Percentiles rank a stretch among this genome's conserved stretches.
These are phyloP conservation scores for Zaprionus davidi DNA, from an alignment of 1,140 invertebrate species.

Conservation along the genomic window DNA sequence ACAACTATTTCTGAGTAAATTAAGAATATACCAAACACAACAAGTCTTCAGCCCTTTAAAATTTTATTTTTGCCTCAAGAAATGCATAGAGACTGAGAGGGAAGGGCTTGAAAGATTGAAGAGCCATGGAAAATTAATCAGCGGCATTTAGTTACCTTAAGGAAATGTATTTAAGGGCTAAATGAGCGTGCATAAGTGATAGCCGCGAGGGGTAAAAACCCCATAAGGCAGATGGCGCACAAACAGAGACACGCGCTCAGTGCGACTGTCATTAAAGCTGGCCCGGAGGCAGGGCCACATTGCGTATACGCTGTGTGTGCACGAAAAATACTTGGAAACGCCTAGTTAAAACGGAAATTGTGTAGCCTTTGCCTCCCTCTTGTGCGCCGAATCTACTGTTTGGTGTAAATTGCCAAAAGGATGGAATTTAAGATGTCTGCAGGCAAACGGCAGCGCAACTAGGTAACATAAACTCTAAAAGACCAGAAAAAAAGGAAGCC, in stretches of 20 bases:
- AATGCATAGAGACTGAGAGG: background rate
- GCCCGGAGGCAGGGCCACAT: constrained; percentile 32
- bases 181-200: constrained; percentile 47
- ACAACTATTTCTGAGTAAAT: too few relatives aligned
- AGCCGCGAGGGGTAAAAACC: background rate
- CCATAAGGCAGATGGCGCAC: background rate
- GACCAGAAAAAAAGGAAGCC: constrained; percentile 18
- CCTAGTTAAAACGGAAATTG: constrained; percentile 36
- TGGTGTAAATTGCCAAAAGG: constrained; percentile 55
- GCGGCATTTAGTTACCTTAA: constrained; percentile 36
- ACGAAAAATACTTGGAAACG: constrained; percentile 40
- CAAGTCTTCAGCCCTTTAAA: too few relatives aligned
- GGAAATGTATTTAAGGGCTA: constrained; percentile 54
- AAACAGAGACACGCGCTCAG: constrained; percentile 4
- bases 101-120: constrained; percentile 10
- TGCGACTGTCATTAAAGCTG: constrained; percentile 40
- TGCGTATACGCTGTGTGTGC: constrained; percentile 51
- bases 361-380: constrained; percentile 12
- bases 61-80: too few relatives aligned
- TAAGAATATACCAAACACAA: too few relatives aligned
- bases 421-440: constrained; percentile 56
- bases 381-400: background rate
- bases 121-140: constrained; percentile 51
- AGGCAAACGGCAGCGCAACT: constrained; percentile 40
- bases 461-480: constrained; percentile 16